Base-by-base conservation (phyloP, 2,888 invertebrate genomes). In the Eupithecia insigniata region DNA sequence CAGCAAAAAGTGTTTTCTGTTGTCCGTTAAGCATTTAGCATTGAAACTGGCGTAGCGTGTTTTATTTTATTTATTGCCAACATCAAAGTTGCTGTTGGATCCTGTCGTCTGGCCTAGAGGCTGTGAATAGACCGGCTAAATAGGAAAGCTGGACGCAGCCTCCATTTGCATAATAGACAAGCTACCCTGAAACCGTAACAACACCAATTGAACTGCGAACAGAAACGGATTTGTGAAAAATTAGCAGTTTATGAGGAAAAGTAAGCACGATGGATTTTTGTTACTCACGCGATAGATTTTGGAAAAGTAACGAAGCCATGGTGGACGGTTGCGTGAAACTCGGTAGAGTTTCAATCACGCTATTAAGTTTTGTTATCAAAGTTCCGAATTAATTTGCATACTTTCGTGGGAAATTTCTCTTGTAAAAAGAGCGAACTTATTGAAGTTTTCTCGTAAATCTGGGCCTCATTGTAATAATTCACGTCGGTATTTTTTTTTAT, bases 131-230 rank as follows among this genome's bases (percentile, higher is more conserved):
- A 87, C 84, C 83, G 81, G 84, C 88, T 92, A 91, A 92, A 92
- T 90, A 87, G 84, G 87, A 85, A 81, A 84, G 80, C 80, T 79
- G 55, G 62, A 55, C 78, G 39, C 34, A 55, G 88, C 85, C 87
- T 88, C 85, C 86, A 91, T 93, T 92, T 92, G 87, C 90, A 91
- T 93, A 92, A 92, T 92, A 88, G 88, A 89, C 85, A 82, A 79
- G 81, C 79, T 79, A 80, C 84, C 82, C 84, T 83, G 84, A 82
- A 82, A 85, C 85, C 81, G 84, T 84, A 82, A 81, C 79, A 78
- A 60, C 74, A 81, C 85, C 84, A 84, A 87, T 86, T 84, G 84
- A 85, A 86, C 81, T 75, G 79, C 79, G 81, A 82, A 83, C 78
- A 78, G 79, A 77, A 82, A 79, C 77, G 78, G 78, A 83, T 84